These are phyloP conservation scores for Botia almorhae DNA, from an alignment of 2,797 vertebrate species.

Conservation along the genomic window DNA sequence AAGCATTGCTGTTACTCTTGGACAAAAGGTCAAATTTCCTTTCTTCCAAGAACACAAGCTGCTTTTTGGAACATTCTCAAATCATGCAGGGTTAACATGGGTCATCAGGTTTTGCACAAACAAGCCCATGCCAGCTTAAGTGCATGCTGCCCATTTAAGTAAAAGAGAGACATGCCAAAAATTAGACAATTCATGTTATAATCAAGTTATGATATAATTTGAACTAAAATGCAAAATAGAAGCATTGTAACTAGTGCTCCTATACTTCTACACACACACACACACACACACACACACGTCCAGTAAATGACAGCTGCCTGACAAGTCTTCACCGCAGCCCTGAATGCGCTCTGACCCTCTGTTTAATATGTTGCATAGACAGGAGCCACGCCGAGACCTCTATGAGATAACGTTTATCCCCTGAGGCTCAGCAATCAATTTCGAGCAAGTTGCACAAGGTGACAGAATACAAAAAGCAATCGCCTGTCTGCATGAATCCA, in stretches of 20 bases:
- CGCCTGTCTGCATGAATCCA: slow-evolving; percentile 73
- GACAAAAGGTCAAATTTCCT: not conserved
- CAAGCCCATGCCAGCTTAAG: not conserved
- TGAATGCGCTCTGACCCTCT: slow-evolving; percentile 37
- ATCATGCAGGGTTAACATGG: too few species aligned
- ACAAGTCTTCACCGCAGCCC: slow-evolving; percentile 27
- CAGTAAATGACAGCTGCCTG: slow-evolving; percentile 16
- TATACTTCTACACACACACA: not conserved
- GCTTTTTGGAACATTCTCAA: too few species aligned
- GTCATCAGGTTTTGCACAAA: too few species aligned
- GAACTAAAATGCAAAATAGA: not conserved
- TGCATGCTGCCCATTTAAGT: not conserved
- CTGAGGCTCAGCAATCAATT: slow-evolving; percentile 55
- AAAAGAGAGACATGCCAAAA: not conserved
- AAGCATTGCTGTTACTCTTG: too few species aligned
- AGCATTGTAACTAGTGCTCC: not conserved
- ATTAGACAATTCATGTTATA: too few species aligned
- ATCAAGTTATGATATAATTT: too few species aligned
- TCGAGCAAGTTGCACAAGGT: slow-evolving; percentile 48
- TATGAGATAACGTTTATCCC: slow-evolving; percentile 44
- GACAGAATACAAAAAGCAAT: slow-evolving; percentile 79
- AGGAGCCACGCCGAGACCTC: slow-evolving; percentile 25
- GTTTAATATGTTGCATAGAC: slow-evolving; percentile 54
- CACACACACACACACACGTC: slow-evolving; percentile 22
- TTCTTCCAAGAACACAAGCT: not conserved